Evolutionary conservation across 2,888 invertebrate genomes (phyloP), one percentile per base, ranked within the genome.

Genomic region (Caradrina clavipalpis): DNA sequence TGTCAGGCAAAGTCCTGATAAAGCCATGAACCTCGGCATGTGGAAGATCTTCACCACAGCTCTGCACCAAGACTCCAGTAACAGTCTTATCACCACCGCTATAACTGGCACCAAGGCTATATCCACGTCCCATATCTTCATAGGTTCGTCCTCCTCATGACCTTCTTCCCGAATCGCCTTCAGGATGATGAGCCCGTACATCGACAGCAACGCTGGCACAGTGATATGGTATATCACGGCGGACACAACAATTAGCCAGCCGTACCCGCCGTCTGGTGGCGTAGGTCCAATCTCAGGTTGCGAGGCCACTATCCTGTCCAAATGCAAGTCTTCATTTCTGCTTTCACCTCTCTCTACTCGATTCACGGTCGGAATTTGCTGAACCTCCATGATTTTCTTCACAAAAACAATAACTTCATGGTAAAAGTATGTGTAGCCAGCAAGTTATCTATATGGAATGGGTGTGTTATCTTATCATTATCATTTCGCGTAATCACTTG

Each of bases 271-370:
- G 84, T 97, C 97, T 2, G 97, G 97, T 58, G 97, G 96, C 17
- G 96, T 96, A 0, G 97, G 97, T 0, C 97, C 97, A 60, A 97
- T 94, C 89, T 97, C 97, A 1, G 97, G 97, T 78, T 97, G 96
- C 26, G 97, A 97, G 56, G 97, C 95, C 66, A 97, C 94, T 6
- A 97, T 95, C 64, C 96, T 94, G 84, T 97, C 97, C 78, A 97
- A 90, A 83, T 94, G 93, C 19, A 96, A 86, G 65, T 94, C 94
- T 73, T 93, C 93, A 50, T 89, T 90, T 60, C 89, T 87, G 65
- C 76, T 88, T 76, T 89, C 90, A 73, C 82, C 86, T 21, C 91
- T 86, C 57, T 89, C 89, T 26, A 81, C 64, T 45, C 78, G 87
- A 51, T 80, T 80, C 45, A 74, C 65, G n/a, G 80, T 83, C 47